A percentile compares a stretch with the other conserved stretches of the same genome.
Conservation (phyloP, 1,140 invertebrate species). For the Berghia stephanieae region DNA sequence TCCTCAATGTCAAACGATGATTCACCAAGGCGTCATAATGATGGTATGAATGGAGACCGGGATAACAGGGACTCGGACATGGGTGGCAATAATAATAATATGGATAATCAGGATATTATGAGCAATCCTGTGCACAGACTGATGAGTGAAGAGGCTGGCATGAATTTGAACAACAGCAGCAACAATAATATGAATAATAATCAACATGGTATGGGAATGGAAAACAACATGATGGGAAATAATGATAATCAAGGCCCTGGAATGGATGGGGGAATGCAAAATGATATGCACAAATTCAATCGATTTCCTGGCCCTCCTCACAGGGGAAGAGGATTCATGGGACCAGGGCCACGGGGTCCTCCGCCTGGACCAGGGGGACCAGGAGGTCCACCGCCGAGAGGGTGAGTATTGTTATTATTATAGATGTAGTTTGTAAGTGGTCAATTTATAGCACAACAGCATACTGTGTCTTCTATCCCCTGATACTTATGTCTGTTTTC, state of each 20-base stretch:
- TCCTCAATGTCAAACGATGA: conserved; percentile 21
- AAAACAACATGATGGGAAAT: conserved; percentile 25
- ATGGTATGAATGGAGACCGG: too few relatives aligned
- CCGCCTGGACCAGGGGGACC: conserved; percentile 25
- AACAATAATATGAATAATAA: conserved; percentile 2
- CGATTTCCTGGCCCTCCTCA: conserved; percentile 33
- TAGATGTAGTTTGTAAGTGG: background rate
- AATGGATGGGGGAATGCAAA: conserved; percentile 28
- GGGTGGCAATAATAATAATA: too few relatives aligned
- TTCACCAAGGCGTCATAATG: too few relatives aligned
- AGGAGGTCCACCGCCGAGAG: conserved; percentile 29
- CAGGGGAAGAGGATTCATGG: conserved; percentile 39
- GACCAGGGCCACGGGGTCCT: conserved; percentile 30
- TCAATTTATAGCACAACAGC: too few relatives aligned
- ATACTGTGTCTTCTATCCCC: too few relatives aligned
- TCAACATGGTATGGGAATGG: conserved; percentile 23
- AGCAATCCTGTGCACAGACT: too few relatives aligned
- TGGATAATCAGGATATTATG: too few relatives aligned
- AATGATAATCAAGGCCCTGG: conserved; percentile 22
- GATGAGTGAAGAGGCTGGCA: background rate
- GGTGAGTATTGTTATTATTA: conserved; percentile 18
- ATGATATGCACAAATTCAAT: conserved; percentile 31
- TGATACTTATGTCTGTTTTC: too few relatives aligned
- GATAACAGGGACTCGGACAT: too few relatives aligned
- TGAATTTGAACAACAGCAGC: background rate